Base-by-base conservation (phyloP, 2,888 invertebrate genomes). In the Chrysomela aeneicollis region DNA sequence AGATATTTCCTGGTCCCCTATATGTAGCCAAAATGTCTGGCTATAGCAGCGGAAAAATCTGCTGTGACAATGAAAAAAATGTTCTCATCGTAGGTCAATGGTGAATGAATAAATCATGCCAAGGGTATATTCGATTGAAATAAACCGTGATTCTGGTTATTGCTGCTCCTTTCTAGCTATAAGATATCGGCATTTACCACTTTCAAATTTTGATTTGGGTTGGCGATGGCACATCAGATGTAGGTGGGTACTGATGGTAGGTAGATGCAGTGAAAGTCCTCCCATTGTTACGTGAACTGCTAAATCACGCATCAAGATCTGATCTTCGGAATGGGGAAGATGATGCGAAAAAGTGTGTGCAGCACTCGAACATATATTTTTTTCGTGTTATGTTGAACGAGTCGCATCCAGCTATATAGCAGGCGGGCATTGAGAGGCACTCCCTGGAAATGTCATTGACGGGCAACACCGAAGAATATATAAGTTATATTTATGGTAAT, bases 401-500 rank as follows among this genome's bases (percentile, higher is more conserved):
- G 53, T 54, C 32, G 32, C 10, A 35, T 9, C 9, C 32, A 10
- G 10, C 9, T 10, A 9, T 35, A 5, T 26, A 35, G 42, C 42
- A 15, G 42, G 15, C 42, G 42, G 42, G 15, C 42, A 10, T 10
- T 54, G n/a, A n/a, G n/a, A 22, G 67, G 62, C 67, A 57, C 67
- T 52, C 67, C 67, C 60, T 67, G 55, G 10, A 63, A 67, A 64
- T 67, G 67, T 67, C 67, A 67, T 64, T 64, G 67, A 51, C 59
- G 47, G 37, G 51, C 52, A 30, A 57, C 58, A 58, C 70, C 68
- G 68, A 69, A 71, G 42, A 42, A 42, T 42, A 42, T 65, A 76
- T 76, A 79, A 77, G 78, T 74, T 78, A 77, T 79, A 79, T 77
- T 79, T 79, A 79, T 79, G 79, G 76, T 78, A 79, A 79, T 79